A percentile compares a stretch with the other conserved stretches of the same genome.
These are phyloP conservation scores for Mormoops blainvillei DNA, from an alignment of 2,113 vertebrate genomes.

Conservation along the genomic window DNA sequence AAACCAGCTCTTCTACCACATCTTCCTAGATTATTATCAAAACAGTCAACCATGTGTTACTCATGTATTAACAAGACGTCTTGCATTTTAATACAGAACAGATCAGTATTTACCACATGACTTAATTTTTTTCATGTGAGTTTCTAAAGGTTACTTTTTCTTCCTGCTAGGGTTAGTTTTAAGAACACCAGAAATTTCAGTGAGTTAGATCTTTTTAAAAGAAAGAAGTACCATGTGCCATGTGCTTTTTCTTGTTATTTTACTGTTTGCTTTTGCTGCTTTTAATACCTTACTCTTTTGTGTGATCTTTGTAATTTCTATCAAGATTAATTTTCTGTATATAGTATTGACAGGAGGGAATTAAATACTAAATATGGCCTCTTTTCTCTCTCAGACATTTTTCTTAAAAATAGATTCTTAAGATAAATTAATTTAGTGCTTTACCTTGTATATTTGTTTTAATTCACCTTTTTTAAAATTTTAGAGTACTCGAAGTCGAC, in stretches of 20 bases:
- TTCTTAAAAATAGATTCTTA: not conserved
- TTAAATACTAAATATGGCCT: not conserved
- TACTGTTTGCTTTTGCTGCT: slow-evolving; percentile 1
- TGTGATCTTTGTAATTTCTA: slow-evolving; percentile 9
- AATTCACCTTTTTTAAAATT: slow-evolving; percentile 63
- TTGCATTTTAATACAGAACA: not conserved
- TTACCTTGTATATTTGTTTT: slow-evolving; percentile 40
- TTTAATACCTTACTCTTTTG: slow-evolving; percentile 7
- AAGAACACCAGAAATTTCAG: not conserved
- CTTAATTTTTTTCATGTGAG: not conserved
- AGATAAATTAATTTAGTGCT: not conserved
- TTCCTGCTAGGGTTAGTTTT: slow-evolving; percentile 6
- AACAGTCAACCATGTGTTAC: not conserved
- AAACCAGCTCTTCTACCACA: not conserved
- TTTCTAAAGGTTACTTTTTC: not conserved
- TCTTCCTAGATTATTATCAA: not conserved
- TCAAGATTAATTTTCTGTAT: not conserved
- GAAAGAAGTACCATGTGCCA: not conserved
- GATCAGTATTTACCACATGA: not conserved
- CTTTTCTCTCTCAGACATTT: not conserved
- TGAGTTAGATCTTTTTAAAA: not conserved
- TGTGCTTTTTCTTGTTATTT: not conserved
- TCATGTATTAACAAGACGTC: not conserved
- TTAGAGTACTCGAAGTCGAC: slow-evolving; percentile 96
- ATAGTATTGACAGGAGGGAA: not conserved